Conservation (phyloP, 2,888 invertebrate genomes). For the Dyspetes luteomarginatus region DNA sequence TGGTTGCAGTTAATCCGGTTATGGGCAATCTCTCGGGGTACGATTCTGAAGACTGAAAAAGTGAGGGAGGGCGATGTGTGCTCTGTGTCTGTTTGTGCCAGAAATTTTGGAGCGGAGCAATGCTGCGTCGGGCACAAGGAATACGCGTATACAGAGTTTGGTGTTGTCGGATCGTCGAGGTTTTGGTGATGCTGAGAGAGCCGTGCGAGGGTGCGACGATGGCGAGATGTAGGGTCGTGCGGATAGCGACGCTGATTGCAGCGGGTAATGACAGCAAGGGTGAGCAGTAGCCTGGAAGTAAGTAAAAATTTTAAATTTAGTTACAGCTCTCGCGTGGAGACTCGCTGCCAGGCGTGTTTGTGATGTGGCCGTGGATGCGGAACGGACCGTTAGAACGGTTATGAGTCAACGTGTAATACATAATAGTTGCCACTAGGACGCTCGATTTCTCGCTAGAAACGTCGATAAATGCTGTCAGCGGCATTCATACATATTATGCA, state of each 20-base stretch:
- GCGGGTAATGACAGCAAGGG: constrained; percentile 83
- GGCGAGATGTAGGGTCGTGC: constrained; percentile 66
- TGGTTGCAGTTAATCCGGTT: constrained; percentile 81
- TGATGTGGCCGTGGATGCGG: constrained; percentile 76
- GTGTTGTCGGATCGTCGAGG: constrained; percentile 65
- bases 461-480: constrained; percentile 55
- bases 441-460: constrained; percentile 51
- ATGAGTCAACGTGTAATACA: constrained; percentile 77
- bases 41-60: constrained; percentile 35
- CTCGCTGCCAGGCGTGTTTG: constrained; percentile 71
- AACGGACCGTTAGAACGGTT: constrained; percentile 66
- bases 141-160: constrained; percentile 34
- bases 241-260: constrained; percentile 81
- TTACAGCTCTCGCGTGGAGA: constrained; percentile 81
- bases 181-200: constrained; percentile 41
- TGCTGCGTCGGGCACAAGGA: constrained; percentile 13
- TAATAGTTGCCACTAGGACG: constrained; percentile 40
- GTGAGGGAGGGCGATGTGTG: constrained; percentile 56
- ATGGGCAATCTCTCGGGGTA: constrained; percentile 74
- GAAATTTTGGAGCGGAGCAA: constrained; percentile 35
- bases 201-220: constrained; percentile 59
- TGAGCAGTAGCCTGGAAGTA: constrained; percentile 84
- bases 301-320: constrained; percentile 84
- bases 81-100: constrained; percentile 63
- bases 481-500: constrained; percentile 35